phyloP scores from a whole-genome alignment of 2,888 invertebrate species.

The Stegophylla sp. region DNA sequence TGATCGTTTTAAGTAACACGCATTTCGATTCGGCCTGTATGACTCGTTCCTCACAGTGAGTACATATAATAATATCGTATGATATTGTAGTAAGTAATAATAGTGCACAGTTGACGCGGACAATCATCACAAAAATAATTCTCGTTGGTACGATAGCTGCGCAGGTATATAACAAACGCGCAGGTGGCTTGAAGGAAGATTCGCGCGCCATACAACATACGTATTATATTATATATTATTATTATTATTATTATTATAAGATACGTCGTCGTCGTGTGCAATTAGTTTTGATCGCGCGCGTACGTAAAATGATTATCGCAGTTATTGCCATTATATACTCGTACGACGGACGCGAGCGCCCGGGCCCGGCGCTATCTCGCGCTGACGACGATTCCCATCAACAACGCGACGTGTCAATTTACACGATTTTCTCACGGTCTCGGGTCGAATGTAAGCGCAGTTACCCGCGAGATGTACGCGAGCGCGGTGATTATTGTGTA shows the following conservation, averaged over 20 bases:
- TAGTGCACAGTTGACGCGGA: too few species aligned
- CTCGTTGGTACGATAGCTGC: too few species aligned
- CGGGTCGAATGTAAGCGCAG: background rate
- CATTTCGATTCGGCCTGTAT: too few species aligned
- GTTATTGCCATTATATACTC: too few species aligned
- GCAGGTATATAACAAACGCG: background rate
- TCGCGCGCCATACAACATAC: background rate
- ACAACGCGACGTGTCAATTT: conserved; percentile 36
- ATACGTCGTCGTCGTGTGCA: background rate
- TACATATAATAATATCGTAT: too few species aligned
- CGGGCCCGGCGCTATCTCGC: background rate
- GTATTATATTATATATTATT: background rate
- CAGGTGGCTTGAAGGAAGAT: background rate
- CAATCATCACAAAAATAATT: too few species aligned
- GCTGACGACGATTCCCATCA: conserved; percentile 26
- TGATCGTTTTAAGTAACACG: too few species aligned
- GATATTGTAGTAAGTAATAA: too few species aligned
- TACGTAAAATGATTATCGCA: too few species aligned
- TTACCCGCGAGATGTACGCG: background rate
- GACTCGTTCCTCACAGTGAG: too few species aligned
- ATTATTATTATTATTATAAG: too few species aligned
- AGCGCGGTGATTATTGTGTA: background rate
- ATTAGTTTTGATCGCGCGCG: background rate
- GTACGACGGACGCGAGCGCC: background rate
- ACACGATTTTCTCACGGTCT: conserved; percentile 48